Percentiles rank a stretch among this genome's conserved stretches.
Evolutionary conservation across 2,888 invertebrate species (phyloP).

Genomic region (Dynastes maya): DNA sequence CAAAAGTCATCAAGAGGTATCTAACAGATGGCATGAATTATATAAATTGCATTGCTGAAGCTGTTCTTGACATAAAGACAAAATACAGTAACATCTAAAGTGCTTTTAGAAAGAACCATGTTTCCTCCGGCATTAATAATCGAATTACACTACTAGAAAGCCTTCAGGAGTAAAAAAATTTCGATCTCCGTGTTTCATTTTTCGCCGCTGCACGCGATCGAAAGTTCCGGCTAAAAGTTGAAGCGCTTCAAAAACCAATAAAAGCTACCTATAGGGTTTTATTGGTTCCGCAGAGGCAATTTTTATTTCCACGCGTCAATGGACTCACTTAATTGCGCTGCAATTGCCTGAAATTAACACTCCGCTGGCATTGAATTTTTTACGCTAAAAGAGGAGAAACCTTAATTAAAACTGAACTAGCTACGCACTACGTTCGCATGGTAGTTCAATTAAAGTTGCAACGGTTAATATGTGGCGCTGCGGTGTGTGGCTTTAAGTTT

Average conservation of each 20-base stretch:
- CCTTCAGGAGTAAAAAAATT: no score
- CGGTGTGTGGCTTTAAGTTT: no score
- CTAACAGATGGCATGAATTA: no score
- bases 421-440: constrained; percentile 55
- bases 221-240: background rate
- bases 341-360: constrained; percentile 59
- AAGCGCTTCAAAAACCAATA: constrained; percentile 6
- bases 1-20: no score
- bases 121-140: no score
- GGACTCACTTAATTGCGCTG: constrained; percentile 57
- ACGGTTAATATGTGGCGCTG: no score
- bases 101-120: no score
- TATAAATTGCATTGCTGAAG: no score
- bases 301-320: constrained; percentile 57
- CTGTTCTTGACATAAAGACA: no score
- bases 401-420: constrained; percentile 48
- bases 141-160: no score
- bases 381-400: constrained; percentile 26
- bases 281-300: constrained; percentile 44
- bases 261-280: constrained; percentile 20
- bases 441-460: constrained; percentile 51
- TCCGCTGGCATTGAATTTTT: constrained; percentile 54
- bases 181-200: background rate
- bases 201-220: background rate
- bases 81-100: no score